Percentiles rank a stretch among this genome's conserved stretches.
Evolutionary conservation across 2,888 invertebrate species (phyloP).

Genomic region (Apomyelois bistriatella): DNA sequence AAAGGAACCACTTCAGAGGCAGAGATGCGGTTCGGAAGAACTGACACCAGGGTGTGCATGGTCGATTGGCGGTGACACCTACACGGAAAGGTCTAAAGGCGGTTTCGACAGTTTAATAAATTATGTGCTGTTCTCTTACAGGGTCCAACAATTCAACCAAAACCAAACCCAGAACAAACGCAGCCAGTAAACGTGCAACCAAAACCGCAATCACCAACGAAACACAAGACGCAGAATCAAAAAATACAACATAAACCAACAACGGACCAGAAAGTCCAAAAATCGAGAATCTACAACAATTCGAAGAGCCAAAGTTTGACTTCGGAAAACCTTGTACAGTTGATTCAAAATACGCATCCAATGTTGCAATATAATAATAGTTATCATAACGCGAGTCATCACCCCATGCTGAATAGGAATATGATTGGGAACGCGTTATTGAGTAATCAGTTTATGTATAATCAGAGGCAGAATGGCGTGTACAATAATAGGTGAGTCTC

Average conservation of each 20-base stretch:
- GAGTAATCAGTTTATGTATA: constrained; percentile 43
- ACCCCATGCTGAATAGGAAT: constrained; percentile 58
- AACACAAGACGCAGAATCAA: constrained; percentile 16
- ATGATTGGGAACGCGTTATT: constrained; percentile 41
- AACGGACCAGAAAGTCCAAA: constrained; percentile 42
- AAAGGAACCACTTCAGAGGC: no score
- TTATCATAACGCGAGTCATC: constrained; percentile 66
- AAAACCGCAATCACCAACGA: constrained; percentile 8
- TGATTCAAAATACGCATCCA: constrained; percentile 70
- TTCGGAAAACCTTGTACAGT: constrained; percentile 64
- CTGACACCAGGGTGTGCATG: no score
- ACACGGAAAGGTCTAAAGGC: no score
- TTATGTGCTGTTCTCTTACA: constrained; percentile 28
- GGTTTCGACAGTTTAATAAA: no score
- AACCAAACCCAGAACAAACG: constrained; percentile 33
- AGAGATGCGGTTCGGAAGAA: no score
- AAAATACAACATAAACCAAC: constrained; percentile 23
- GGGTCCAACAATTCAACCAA: constrained; percentile 50
- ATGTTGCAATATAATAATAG: constrained; percentile 63
- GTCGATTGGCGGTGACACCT: no score
- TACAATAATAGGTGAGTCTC: constrained; percentile 42
- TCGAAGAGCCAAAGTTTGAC: constrained; percentile 43
- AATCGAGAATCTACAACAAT: constrained; percentile 56
- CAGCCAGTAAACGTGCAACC: constrained; percentile 26
- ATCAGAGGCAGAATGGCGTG: constrained; percentile 50